Base-by-base conservation (phyloP, 2,797 vertebrate genomes). In the Todus mexicanus region DNA sequence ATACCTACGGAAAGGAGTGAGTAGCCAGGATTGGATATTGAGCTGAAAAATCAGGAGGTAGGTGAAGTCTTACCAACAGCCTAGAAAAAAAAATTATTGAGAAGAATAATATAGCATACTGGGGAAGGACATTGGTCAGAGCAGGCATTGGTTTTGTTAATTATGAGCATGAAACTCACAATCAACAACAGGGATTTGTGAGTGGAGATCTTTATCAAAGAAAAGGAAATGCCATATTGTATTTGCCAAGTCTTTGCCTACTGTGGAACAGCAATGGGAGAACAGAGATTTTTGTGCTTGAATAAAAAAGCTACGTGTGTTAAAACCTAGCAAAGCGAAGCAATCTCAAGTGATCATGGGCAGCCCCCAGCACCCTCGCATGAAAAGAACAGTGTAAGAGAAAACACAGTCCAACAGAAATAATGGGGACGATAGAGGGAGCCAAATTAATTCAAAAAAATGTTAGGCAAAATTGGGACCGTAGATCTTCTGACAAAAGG, bases 401-500 rank as follows among this genome's bases (percentile, higher is more conserved):
- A 65, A 89, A 92, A 87, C 53, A 22, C 61, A 84, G 37, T 38
- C 72, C 5, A 15, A 81, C 51, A 83, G 78, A 95, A 83, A 87
- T 80, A 88, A 91, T 42, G 79, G 92, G 76, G 86, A 96, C 92
- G 89, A 97, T 95, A 97, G 94, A 96, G 94, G 96, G 95, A 94
- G 94, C 94, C 93, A 97, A 96, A 97, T 96, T 97, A 97, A 95
- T 94, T 96, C 23, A 61, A 95, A 96, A 96, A 96, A 95, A 72
- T 15, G 1, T 43, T 75, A 83, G 38, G 78, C 78, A 93, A 95
- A 97, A 97, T 87, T 77, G 77, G 81, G 57, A 89, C 66, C 2
- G 2, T 22, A 76, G 63, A 66, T 80, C 77, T 83, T 95, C 85
- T 74, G 93, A 61, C 27, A 92, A 92, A 71, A 95, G 63, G 61